Base-by-base conservation (phyloP, 2,797 vertebrate species). In the Rhinatrema bivittatum region DNA sequence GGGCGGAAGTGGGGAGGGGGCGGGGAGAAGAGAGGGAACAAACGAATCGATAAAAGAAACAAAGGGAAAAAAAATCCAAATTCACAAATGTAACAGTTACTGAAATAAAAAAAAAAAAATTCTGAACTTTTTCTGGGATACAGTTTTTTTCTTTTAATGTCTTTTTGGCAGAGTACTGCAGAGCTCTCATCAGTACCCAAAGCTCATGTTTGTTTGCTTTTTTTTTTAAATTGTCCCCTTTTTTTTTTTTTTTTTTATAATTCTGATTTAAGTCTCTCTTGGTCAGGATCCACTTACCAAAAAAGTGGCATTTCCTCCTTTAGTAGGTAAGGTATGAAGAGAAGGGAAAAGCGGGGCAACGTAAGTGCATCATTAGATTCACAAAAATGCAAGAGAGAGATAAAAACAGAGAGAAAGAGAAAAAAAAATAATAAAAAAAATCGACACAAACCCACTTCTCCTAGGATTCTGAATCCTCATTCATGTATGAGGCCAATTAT, bases 241-340 rank as follows among this genome's bases (percentile, higher is more conserved):
- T 68, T 64, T 70, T 67, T 67, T 70, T 82, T 77, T 79, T 84
- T 73, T 69, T 79, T 84, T 75, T 62, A 75, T 81, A 85, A 87
- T 87, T 87, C 40, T 76, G 59, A 64, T 82, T 90, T 93, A 94
- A 93, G 88, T 93, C 93, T 95, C 93, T 96, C 94, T 91, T 97
- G 91, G 93, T 94, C 96, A 95, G 94, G 92, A 91, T 97, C 93
- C 95, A 98, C 95, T 98, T 98, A 97, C 95, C 95, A 98, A 98
- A 90, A 96, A 98, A 97, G 93, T 97, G 94, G 91, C 79, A 94
- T 95, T 98, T 96, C 95, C 94, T 98, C 95, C 95, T 97, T 98
- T 98, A 98, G 95, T 98, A 98, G 95, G 95, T 97, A 94, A 98
- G 95, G 90, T 98, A 93, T 98, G 93, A 98, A 97, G 93, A 98